These are phyloP conservation scores for Aurelia sp. DNA, from an alignment of 30 jellyfish, hydroid and myxozoan species.

Conservation along the genomic window DNA sequence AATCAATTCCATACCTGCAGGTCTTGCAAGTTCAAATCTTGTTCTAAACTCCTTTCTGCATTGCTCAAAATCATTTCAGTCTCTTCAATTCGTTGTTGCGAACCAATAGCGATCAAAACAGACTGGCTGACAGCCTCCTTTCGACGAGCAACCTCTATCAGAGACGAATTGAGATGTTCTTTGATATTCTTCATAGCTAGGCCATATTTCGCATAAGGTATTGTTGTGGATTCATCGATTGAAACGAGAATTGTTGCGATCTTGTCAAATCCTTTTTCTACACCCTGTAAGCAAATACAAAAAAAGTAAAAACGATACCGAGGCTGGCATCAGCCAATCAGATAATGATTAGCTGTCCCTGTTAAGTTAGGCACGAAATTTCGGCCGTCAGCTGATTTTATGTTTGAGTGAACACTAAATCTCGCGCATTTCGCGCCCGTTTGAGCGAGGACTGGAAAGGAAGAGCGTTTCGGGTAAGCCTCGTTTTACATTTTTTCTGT, in stretches of 20 bases:
- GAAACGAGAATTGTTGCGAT: constrained; percentile 13
- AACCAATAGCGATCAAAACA: constrained; percentile 6
- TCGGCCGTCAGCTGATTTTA: no score
- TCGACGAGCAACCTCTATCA: constrained; percentile 43
- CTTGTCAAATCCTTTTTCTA: constrained; percentile 40
- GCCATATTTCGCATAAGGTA: constrained; percentile 38
- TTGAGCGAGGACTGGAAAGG: no score
- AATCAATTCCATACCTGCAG: neutral
- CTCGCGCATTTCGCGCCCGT: no score
- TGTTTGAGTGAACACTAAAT: no score
- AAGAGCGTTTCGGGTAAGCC: no score
- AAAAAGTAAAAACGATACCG: neutral
- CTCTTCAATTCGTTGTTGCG: constrained; percentile 12
- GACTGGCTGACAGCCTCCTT: constrained; percentile 39
- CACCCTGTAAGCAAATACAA: constrained; percentile 1
- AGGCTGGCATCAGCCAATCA: no score
- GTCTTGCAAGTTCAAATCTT: neutral
- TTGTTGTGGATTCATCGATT: constrained; percentile 27
- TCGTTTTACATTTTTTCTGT: no score
- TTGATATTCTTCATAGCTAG: constrained; percentile 46
- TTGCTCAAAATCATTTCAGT: neutral
- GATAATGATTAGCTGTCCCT: no score
- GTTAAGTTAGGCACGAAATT: no score
- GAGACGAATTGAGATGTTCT: constrained; percentile 48
- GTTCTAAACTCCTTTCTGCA: neutral